A percentile compares a stretch with the other conserved stretches of the same genome.
These are phyloP conservation scores for Drosophila stalkeri DNA, from an alignment of 2,888 invertebrate species.

Conservation along the genomic window DNA sequence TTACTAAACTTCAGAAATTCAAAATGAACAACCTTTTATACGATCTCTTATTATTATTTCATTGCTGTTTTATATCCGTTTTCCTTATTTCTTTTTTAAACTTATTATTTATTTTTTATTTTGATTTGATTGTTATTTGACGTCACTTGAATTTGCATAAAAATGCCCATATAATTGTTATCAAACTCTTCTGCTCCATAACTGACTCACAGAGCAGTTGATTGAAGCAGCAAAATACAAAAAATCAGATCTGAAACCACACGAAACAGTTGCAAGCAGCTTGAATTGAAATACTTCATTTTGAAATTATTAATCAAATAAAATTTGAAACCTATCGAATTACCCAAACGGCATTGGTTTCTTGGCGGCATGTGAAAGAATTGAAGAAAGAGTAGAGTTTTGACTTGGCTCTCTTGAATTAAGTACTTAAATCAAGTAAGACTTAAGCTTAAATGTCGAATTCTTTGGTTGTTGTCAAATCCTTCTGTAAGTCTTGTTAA, in stretches of 20 bases:
- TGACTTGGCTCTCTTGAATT: neutral
- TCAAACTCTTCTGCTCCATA: conserved; percentile 46
- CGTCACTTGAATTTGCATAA: conserved; percentile 73
- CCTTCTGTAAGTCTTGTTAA: conserved; percentile 79
- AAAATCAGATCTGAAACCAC: conserved; percentile 19
- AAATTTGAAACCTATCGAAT: conserved; percentile 31
- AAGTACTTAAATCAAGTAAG: conserved; percentile 29
- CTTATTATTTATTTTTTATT: conserved; percentile 22
- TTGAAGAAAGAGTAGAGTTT: conserved; percentile 12
- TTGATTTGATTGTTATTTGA: conserved; percentile 33
- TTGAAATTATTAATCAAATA: conserved; percentile 43
- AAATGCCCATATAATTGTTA: conserved; percentile 49
- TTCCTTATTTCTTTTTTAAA: conserved; percentile 20
- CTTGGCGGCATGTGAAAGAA: conserved; percentile 89
- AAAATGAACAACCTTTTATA: conserved; percentile 43
- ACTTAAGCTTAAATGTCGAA: conserved; percentile 43
- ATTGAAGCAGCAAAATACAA: conserved; percentile 10
- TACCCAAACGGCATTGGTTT: conserved; percentile 89
- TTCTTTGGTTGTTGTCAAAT: conserved; percentile 62
- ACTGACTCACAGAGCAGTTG: conserved; percentile 26
- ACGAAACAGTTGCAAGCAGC: conserved; percentile 43
- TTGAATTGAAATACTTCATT: conserved; percentile 32
- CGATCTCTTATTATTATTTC: conserved; percentile 31
- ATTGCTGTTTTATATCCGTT: conserved; percentile 24
- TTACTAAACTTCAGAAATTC: conserved; percentile 68